These are phyloP conservation scores for Holothuria leucospilota DNA, from an alignment of 53 echinoderm and acorn worm genomes.

Conservation along the genomic window DNA sequence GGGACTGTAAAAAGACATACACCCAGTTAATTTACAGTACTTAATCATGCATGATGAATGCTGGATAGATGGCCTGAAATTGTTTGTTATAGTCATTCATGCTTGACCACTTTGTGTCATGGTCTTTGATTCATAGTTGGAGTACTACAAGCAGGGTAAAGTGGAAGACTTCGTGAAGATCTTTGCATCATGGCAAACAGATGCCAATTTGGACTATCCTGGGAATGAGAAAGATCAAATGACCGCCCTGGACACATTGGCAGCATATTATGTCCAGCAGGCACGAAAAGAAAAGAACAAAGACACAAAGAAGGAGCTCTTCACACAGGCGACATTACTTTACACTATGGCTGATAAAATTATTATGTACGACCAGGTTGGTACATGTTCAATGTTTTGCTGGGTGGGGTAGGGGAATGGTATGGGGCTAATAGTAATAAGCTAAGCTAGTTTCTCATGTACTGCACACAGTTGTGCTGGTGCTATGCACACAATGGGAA, in stretches of 20 bases:
- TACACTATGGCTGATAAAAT: conserved; percentile 99
- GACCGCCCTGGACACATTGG: conserved; percentile 96
- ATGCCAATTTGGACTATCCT: conserved; percentile 86
- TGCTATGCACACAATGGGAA: too few relatives aligned
- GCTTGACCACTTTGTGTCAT: neutral
- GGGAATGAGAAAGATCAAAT: conserved; percentile 99
- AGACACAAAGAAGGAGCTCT: conserved; percentile 94
- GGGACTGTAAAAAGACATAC: too few relatives aligned
- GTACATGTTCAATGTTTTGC: neutral
- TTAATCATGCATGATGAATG: too few relatives aligned
- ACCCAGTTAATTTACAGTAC: too few relatives aligned
- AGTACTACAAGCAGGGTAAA: conserved; percentile 90
- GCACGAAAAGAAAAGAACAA: conserved; percentile 97
- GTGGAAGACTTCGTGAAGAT: conserved; percentile 98
- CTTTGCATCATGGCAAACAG: conserved; percentile 92
- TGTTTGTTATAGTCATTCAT: neutral
- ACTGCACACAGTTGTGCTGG: too few relatives aligned
- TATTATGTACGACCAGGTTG: conserved; percentile 98
- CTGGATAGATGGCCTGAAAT: too few relatives aligned
- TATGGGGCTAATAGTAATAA: too few relatives aligned
- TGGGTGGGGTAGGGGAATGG: too few relatives aligned
- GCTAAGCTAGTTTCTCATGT: too few relatives aligned
- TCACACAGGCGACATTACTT: conserved; percentile 94
- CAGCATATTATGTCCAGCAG: conserved; percentile 97
- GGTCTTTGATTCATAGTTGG: conserved; percentile 68